Evolutionary conservation across 2,113 vertebrate species (phyloP).

Genomic region (Thinocorus orbignyianus): DNA sequence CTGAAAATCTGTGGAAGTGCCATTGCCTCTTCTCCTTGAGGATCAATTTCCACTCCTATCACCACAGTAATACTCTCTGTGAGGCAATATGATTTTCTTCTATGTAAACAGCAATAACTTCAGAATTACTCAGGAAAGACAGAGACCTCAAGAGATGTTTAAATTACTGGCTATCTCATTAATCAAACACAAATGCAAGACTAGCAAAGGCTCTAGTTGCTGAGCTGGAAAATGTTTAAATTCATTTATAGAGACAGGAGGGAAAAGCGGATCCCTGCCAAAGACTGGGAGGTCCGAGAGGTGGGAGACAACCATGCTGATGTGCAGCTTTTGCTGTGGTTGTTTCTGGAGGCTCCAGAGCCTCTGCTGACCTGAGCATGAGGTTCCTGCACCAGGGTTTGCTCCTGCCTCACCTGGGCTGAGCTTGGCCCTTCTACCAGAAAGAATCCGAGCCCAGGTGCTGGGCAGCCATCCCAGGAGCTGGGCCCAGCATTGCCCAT

Average conservation of each 20-base stretch:
- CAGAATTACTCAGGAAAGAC: conserved; percentile 43
- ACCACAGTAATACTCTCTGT: neutral
- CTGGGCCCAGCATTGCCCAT: fast-evolving
- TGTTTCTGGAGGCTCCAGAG: neutral
- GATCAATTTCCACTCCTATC: neutral
- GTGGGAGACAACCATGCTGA: neutral
- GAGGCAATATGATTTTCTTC: neutral
- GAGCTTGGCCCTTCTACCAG: neutral
- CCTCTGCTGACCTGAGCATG: neutral
- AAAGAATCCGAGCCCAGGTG: fast-evolving
- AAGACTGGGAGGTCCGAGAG: neutral
- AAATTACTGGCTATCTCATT: conserved; percentile 58
- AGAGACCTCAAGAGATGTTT: conserved; percentile 59
- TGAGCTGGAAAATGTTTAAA: conserved; percentile 48
- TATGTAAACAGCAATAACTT: conserved; percentile 34
- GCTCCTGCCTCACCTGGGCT: neutral
- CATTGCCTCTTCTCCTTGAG: neutral
- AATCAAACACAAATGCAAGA: conserved; percentile 51
- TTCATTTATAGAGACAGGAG: conserved; percentile 16
- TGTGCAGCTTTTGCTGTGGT: neutral
- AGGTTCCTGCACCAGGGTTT: neutral
- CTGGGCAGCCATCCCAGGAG: neutral
- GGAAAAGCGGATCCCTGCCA: neutral
- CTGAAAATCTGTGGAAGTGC: neutral
- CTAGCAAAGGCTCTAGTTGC: conserved; percentile 39